These are phyloP conservation scores for Notoglanidium macrostoma DNA, from an alignment of 2,797 vertebrate genomes.

Conservation along the genomic window DNA sequence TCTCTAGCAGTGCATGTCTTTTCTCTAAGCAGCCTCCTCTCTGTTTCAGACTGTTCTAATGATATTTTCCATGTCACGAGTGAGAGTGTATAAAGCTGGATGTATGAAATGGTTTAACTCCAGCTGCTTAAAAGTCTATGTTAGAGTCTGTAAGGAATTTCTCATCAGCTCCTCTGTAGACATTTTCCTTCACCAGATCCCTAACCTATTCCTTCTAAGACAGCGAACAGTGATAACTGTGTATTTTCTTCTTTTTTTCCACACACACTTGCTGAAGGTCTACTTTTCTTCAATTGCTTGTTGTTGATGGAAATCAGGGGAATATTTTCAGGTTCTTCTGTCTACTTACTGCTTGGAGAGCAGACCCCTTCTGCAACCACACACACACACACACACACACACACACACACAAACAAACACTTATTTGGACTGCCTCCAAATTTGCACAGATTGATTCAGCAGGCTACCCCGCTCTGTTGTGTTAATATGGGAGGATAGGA, in stretches of 20 bases:
- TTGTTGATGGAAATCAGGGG: constrained; percentile 45
- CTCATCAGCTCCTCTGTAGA: background rate
- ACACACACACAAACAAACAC: constrained; percentile 33
- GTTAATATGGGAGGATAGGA: constrained; percentile 40
- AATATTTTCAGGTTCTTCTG: constrained; percentile 40
- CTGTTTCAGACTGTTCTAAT: background rate
- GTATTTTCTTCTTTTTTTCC: constrained; percentile 34
- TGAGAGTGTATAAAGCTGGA: background rate
- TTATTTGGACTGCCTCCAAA: constrained; percentile 49
- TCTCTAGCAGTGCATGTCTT: background rate
- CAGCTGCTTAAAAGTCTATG: background rate
- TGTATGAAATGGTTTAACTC: constrained; percentile 7
- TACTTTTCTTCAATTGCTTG: constrained; percentile 37
- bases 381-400: constrained; percentile 7
- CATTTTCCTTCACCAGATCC: constrained; percentile 20
- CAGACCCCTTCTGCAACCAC: constrained; percentile 28
- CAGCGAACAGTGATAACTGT: constrained; percentile 26
- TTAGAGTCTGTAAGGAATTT: background rate
- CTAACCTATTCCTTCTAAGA: constrained; percentile 3
- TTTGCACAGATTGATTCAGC: constrained; percentile 52
- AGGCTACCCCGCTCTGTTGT: constrained; percentile 46
- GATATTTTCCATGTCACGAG: background rate
- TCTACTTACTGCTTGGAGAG: constrained; percentile 18
- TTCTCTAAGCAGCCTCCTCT: background rate
- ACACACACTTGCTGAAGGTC: constrained; percentile 33